These are phyloP conservation scores for Nematopogon swammerdamellus DNA, from an alignment of 2,888 invertebrate genomes.

Conservation along the genomic window DNA sequence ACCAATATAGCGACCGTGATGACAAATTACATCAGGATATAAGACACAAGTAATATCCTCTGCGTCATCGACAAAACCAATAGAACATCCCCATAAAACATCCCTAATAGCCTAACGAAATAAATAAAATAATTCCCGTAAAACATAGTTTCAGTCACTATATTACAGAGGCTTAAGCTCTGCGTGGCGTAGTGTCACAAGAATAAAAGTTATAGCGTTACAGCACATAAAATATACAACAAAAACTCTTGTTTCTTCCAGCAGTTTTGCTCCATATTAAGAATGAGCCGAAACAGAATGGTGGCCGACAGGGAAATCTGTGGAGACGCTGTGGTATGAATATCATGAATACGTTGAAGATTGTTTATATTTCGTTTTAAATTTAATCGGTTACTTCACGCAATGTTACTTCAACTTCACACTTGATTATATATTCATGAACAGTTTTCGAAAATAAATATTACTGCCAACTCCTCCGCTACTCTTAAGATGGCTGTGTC, in stretches of 20 bases:
- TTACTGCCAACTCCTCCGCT: too few relatives aligned
- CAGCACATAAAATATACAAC: constrained; percentile 54
- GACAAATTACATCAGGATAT: too few relatives aligned
- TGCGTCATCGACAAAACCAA: not conserved
- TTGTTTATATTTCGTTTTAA: too few relatives aligned
- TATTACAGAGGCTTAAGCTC: not conserved
- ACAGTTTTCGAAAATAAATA: too few relatives aligned
- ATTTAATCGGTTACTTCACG: too few relatives aligned
- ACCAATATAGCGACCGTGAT: too few relatives aligned
- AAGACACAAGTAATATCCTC: too few relatives aligned
- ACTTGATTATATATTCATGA: too few relatives aligned
- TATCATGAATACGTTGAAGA: too few relatives aligned
- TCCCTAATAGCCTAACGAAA: not conserved
- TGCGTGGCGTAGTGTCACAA: not conserved
- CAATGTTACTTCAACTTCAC: too few relatives aligned
- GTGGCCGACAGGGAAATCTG: constrained; percentile 29
- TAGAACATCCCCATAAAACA: not conserved
- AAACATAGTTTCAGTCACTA: not conserved
- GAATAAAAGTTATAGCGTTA: constrained; percentile 40
- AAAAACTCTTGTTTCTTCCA: constrained; percentile 54
- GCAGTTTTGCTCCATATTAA: constrained; percentile 57
- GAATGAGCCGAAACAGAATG: constrained; percentile 54
- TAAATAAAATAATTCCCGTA: not conserved
- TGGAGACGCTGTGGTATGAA: constrained; percentile 21
- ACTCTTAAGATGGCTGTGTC: too few relatives aligned